Percentiles rank a stretch among this genome's conserved stretches.
Evolutionary conservation across 2,113 vertebrate species (phyloP).

Genomic region (Embiotoca jacksoni): DNA sequence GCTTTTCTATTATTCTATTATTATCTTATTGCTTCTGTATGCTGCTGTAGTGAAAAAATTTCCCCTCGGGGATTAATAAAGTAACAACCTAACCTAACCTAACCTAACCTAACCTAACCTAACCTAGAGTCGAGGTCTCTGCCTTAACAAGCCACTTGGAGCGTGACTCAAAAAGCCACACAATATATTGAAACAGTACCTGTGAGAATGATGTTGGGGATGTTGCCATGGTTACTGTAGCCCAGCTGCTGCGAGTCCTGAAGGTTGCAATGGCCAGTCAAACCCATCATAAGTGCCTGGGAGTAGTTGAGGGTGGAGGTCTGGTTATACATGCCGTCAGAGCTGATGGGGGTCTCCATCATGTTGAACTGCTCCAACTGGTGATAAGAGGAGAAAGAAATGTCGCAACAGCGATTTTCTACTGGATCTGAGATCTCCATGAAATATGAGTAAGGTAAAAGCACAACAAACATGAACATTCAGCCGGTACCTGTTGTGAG

Average conservation of each 20-base stretch:
- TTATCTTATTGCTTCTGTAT: too few species aligned
- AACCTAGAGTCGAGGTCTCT: neutral
- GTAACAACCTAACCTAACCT: neutral
- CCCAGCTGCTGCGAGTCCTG: constrained; percentile 90
- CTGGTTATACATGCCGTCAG: constrained; percentile 91
- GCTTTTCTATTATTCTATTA: too few species aligned
- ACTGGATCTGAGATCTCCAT: constrained; percentile 57
- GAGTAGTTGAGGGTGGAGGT: constrained; percentile 97
- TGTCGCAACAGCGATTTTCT: neutral
- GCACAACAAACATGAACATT: neutral
- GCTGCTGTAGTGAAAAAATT: too few species aligned
- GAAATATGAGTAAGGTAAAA: neutral
- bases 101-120: too few species aligned
- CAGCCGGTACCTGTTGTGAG: constrained; percentile 90
- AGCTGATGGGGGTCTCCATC: constrained; percentile 92
- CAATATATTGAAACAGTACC: constrained; percentile 83
- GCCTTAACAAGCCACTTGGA: constrained; percentile 14
- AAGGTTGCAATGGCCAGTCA: constrained; percentile 89
- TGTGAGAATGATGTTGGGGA: constrained; percentile 99
- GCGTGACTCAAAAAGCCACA: constrained; percentile 1
- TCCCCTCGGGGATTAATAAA: too few species aligned
- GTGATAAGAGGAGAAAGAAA: constrained; percentile 31
- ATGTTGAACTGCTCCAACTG: constrained; percentile 97
- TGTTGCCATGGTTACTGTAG: constrained; percentile 93
- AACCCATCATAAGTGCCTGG: constrained; percentile 95